phyloP scores from a whole-genome alignment of 2,797 vertebrate species.

The Spinus olivaceus region DNA sequence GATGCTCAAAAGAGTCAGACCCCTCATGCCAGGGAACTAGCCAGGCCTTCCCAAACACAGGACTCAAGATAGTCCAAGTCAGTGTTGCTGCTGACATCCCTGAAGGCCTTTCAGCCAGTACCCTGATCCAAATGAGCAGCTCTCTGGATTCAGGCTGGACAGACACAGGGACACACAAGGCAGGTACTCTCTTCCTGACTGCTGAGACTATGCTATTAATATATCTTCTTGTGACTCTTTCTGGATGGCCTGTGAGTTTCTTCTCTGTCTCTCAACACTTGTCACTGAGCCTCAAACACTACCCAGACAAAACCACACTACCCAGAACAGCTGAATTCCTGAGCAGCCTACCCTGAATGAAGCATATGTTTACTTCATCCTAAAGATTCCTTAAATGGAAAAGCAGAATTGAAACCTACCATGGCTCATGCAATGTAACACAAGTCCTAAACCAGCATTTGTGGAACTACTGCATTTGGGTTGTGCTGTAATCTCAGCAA shows the following conservation, averaged over 20 bases:
- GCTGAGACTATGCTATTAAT: not conserved
- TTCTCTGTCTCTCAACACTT: not conserved
- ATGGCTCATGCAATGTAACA: not conserved
- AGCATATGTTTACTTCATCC: not conserved
- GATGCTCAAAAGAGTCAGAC: not conserved
- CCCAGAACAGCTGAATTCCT: slow-evolving; percentile 1
- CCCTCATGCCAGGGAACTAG: not conserved
- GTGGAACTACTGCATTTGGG: not conserved
- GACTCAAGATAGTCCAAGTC: not conserved
- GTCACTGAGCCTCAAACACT: not conserved
- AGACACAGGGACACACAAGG: not conserved
- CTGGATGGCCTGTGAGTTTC: not conserved
- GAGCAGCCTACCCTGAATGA: not conserved
- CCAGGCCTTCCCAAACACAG: not conserved
- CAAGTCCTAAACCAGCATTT: not conserved
- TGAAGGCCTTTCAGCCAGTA: not conserved
- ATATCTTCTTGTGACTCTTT: not conserved
- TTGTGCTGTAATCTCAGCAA: not conserved
- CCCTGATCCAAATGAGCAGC: not conserved
- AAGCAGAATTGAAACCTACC: not conserved
- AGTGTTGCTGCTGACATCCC: not conserved
- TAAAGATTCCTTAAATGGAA: slow-evolving; percentile 46
- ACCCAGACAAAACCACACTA: not conserved
- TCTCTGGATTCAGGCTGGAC: not conserved
- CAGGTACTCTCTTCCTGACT: accelerated